Conservation (phyloP, 2,888 invertebrate genomes). For the Malacosoma neustria region DNA sequence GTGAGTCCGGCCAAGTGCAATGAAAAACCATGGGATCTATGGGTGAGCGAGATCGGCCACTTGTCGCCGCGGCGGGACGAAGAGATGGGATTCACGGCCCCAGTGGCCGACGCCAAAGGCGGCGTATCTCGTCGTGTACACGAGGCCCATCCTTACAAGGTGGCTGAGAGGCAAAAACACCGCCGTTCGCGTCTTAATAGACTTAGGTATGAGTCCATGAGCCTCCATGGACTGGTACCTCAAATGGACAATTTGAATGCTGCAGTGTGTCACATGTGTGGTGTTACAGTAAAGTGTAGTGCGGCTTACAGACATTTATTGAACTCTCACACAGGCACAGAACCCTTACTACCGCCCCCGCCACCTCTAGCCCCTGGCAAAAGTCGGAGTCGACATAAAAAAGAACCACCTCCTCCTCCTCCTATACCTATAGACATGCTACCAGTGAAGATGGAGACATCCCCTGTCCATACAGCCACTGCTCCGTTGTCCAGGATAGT, state of each 20-base stretch:
- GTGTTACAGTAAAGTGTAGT: constrained; percentile 84
- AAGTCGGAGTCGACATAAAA: constrained; percentile 54
- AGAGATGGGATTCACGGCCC: constrained; percentile 39
- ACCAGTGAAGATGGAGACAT: constrained; percentile 49
- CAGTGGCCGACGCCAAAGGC: constrained; percentile 43
- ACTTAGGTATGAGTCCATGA: constrained; percentile 77
- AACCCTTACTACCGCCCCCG: constrained; percentile 61
- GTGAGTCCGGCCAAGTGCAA: constrained; percentile 66
- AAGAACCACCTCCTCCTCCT: constrained; percentile 51
- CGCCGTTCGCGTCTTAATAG: constrained; percentile 69
- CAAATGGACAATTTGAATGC: constrained; percentile 84
- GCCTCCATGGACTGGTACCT: constrained; percentile 85
- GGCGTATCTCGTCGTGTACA: constrained; percentile 35
- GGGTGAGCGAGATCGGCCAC: constrained; percentile 67
- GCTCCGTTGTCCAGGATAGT: constrained; percentile 57
- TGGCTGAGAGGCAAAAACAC: constrained; percentile 28
- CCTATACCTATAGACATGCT: constrained; percentile 46
- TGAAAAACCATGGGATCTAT: constrained; percentile 70
- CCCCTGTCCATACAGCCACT: constrained; percentile 46
- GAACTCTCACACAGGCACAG: constrained; percentile 62
- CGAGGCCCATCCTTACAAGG: constrained; percentile 46
- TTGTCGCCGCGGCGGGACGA: constrained; percentile 60
- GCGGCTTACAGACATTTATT: constrained; percentile 84
- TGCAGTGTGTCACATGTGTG: constrained; percentile 86
- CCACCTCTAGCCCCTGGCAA: constrained; percentile 44